Evolutionary conservation across 2,113 vertebrate species (phyloP).

Genomic region (Cochlearius cochlearius): DNA sequence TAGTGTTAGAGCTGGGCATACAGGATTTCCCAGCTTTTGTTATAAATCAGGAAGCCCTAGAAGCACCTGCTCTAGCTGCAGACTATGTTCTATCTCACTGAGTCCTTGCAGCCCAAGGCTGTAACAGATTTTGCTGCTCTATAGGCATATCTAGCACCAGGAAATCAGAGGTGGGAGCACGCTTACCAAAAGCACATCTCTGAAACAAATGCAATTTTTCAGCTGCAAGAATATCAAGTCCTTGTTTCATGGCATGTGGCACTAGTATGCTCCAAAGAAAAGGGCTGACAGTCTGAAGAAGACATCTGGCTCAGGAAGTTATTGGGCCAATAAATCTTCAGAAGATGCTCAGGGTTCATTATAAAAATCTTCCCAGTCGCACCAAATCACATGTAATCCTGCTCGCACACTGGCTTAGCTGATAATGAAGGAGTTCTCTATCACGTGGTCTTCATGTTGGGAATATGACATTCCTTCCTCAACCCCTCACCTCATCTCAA

Average conservation of each 20-base stretch:
- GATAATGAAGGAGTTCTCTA: not conserved
- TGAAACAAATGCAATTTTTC: not conserved
- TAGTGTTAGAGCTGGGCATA: not conserved
- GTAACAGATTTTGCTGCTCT: not conserved
- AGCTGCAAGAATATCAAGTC: not conserved
- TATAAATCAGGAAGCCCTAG: not conserved
- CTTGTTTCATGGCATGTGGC: not conserved
- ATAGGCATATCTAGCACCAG: not conserved
- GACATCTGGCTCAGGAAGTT: not conserved
- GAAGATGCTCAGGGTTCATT: not conserved
- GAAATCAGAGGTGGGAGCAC: not conserved
- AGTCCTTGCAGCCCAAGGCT: not conserved
- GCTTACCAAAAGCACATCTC: not conserved
- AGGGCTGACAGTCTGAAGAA: not conserved
- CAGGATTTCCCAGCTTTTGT: not conserved
- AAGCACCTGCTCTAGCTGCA: not conserved
- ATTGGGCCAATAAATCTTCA: not conserved
- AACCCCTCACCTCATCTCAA: not conserved
- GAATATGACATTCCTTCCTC: not conserved
- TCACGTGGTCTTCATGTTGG: not conserved
- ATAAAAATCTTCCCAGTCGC: not conserved
- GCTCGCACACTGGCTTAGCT: not conserved
- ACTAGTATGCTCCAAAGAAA: not conserved
- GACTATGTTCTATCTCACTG: rapidly evolving
- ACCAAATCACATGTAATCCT: not conserved